Evolutionary conservation across 92 coral and sea anemone genomes (phyloP), one percentile per base, ranked within the genome.

Genomic region (Zoanthus solanderi): DNA sequence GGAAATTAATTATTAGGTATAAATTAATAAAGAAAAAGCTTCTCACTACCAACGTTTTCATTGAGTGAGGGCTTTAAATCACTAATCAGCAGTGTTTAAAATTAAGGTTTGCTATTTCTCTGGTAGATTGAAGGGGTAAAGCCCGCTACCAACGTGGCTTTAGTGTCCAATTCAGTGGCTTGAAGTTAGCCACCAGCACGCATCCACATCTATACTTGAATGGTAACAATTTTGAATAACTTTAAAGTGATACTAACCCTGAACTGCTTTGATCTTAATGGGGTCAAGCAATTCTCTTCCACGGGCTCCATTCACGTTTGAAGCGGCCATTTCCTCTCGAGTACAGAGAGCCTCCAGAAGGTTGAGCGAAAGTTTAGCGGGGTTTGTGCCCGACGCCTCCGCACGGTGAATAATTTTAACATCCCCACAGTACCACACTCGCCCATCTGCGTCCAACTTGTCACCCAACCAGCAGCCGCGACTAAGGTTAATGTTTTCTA

Each of bases 241-340:
- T 34, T 34, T 34, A 34, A 34, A 34, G 42, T 34, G 10, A 32
- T 13, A 29, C 95, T 47, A 44, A 96, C 98, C 98, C 83, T 94
- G 93, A 48, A 96, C 93, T 75, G 96, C 99, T 84, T 93, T 96
- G 17, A 96, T 96, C 88, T 96, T 96, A 89, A 94, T 85, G 17
- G 99, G 98, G 60, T 96, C 94, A 44, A 96, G 94, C 82, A 95
- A 76, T 12, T 96, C 98, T 50, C 94, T 90, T 9, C 99, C 99
- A 61, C 99, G 96, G 6, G 98, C 98, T 28, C 99, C 99, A 50
- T 92, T 91, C 53, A 96, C 96, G 53, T 96, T 96, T 56, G 99
- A 96, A 4, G 99, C 95, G 2, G 98, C 98, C 98, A 96, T 96
- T 80, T 96, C 98, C 5, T 93, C 98, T 74, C 98, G 77, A 37